Evolutionary conservation across 2,113 vertebrate species (phyloP).

Genomic region (Archilochus colubris): DNA sequence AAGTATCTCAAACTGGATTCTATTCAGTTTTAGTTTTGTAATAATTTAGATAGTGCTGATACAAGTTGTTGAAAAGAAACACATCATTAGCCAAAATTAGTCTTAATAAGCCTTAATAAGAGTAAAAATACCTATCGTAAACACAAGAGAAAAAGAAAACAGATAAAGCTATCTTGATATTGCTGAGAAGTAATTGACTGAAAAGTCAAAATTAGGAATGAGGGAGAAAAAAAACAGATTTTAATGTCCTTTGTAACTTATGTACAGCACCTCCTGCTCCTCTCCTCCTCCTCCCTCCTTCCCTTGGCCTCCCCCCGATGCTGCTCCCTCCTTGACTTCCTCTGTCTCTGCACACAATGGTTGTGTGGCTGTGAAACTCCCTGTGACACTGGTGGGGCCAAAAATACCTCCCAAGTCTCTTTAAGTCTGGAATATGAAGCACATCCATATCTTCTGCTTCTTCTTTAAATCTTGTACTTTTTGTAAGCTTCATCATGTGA

Average conservation of each 20-base stretch:
- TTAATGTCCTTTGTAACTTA: not conserved
- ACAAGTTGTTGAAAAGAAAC: not conserved
- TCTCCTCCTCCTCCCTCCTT: not conserved
- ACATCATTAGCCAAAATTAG: not conserved
- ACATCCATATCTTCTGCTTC: not conserved
- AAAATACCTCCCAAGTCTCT: too few relatives aligned
- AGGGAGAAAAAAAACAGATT: accelerated
- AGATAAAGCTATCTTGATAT: not conserved
- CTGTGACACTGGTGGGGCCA: too few relatives aligned
- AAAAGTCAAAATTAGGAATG: not conserved
- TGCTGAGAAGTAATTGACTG: accelerated
- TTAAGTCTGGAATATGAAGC: not conserved
- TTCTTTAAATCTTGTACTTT: not conserved
- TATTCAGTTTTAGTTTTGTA: not conserved
- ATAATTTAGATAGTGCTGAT: not conserved
- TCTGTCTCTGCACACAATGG: not conserved
- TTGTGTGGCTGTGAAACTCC: too few relatives aligned
- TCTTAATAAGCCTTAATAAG: not conserved
- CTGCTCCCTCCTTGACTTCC: not conserved
- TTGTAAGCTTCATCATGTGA: accelerated
- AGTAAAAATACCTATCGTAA: not conserved
- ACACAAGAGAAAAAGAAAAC: accelerated
- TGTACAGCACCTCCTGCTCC: too few relatives aligned
- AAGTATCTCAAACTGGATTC: not conserved
- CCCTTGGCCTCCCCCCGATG: not conserved